These are phyloP conservation scores for Florisuga fusca DNA, from an alignment of 2,797 vertebrate species.

Conservation along the genomic window DNA sequence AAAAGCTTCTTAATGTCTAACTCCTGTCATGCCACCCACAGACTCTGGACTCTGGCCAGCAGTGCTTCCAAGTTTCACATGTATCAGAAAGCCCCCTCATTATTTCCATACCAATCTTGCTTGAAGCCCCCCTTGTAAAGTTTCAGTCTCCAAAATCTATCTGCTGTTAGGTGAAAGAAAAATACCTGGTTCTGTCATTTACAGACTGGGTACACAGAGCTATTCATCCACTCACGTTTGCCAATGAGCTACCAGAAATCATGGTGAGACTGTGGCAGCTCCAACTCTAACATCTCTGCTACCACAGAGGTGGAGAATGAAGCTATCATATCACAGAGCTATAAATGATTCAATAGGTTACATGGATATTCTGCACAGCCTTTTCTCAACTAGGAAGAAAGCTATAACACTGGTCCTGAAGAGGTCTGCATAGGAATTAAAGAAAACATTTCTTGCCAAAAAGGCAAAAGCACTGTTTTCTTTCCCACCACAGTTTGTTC, in stretches of 20 bases:
- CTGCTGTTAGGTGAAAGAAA: background rate
- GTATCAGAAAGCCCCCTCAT: background rate
- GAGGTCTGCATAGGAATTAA: background rate
- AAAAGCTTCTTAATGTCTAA: background rate
- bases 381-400: background rate
- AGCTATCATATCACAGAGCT: background rate
- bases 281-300: background rate
- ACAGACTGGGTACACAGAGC: background rate
- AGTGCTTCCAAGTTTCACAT: background rate
- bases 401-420: background rate
- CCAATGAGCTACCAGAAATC: background rate
- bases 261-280: background rate
- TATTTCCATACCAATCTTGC: background rate
- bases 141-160: background rate
- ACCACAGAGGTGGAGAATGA: background rate
- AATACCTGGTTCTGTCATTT: fast-evolving
- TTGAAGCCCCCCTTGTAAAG: background rate
- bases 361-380: fast-evolving
- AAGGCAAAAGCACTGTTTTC: background rate
- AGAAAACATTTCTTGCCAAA: background rate
- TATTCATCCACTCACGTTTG: background rate
- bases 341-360: background rate
- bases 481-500: background rate
- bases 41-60: background rate
- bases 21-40: background rate